Base-by-base conservation (phyloP, 23 tunicate genomes). In the Trididemnum nubilum region DNA sequence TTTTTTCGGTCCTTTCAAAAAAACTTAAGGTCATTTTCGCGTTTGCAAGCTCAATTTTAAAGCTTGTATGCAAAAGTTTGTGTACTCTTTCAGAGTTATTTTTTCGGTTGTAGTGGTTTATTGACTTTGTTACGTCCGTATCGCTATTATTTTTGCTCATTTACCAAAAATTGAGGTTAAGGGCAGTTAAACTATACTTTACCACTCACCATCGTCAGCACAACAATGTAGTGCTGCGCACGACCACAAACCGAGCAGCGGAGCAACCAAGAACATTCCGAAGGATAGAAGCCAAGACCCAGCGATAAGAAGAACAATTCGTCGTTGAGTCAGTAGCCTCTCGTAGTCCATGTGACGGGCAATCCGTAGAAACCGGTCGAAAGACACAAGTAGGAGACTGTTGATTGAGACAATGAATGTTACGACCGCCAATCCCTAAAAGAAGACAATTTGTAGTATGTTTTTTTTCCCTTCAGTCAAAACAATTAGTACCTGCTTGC, bases 401-500 rank as follows among this genome's bases (percentile, higher is more conserved):
- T 93, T 88, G 60, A 93, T 84, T 28, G 98, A 93, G 5, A 57
- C 86, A 65, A 93, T 93, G 83, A 93, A 93, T 12, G 93, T 93
- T 26, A 93, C 89, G 0, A 93, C 98, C 21, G 98, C 94, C 40
- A 93, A 44, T 2, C 98, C 98, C 98, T 93, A 85, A 21, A 35
- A 61, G 78, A 85, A 77, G 12, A 34, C 26, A 37, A 37, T 81
- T n/a, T 37, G 36, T 69, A 34, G 74, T 69, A n/a, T n/a, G n/a
- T 63, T 23, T 63, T 22, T 23, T 7, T 63, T 63, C 7, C n/a
- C 5, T n/a, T n/a, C n/a, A n/a, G n/a, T n/a, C n/a, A n/a, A n/a
- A n/a, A n/a, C 57, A 50, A 12, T 50, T 12, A 50, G 12, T 19
- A 50, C 19, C n/a, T n/a, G n/a, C n/a, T n/a, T n/a, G n/a, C n/a